These are phyloP conservation scores for Pseudomyrmex sp. DNA, from an alignment of 1,140 invertebrate species.

Conservation along the genomic window DNA sequence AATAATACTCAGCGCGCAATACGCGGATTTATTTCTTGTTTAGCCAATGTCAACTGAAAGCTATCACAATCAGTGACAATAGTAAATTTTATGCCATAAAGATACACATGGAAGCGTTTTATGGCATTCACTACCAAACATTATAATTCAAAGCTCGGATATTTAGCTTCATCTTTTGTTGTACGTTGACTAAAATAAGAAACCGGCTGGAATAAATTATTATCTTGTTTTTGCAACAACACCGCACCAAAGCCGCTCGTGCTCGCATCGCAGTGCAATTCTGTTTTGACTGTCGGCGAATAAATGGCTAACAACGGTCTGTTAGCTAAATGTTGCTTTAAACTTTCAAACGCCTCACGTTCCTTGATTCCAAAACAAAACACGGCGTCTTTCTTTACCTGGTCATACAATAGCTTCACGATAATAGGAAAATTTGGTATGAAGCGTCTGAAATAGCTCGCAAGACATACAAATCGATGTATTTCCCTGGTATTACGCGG, in stretches of 20 bases:
- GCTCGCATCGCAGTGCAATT: constrained; percentile 8
- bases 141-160: constrained; percentile 7
- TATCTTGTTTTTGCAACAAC: neutral
- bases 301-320: constrained; percentile 6
- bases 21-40: too few relatives aligned
- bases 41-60: too few relatives aligned
- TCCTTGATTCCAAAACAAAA: neutral
- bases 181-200: neutral
- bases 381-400: neutral
- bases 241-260: constrained; percentile 3
- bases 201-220: neutral
- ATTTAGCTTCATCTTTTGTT: neutral
- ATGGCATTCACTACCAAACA: neutral
- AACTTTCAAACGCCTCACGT: neutral
- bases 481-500: constrained; percentile 17
- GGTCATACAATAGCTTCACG: constrained; percentile 2
- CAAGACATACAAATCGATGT: neutral
- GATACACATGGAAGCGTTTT: too few relatives aligned
- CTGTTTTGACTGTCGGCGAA: neutral
- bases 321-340: neutral
- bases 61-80: too few relatives aligned
- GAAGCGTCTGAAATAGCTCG: constrained; percentile 31
- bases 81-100: too few relatives aligned
- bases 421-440: constrained; percentile 4
- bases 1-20: too few relatives aligned